Base-by-base conservation (phyloP, 2,113 vertebrate species). In the Hippocampus comes region DNA sequence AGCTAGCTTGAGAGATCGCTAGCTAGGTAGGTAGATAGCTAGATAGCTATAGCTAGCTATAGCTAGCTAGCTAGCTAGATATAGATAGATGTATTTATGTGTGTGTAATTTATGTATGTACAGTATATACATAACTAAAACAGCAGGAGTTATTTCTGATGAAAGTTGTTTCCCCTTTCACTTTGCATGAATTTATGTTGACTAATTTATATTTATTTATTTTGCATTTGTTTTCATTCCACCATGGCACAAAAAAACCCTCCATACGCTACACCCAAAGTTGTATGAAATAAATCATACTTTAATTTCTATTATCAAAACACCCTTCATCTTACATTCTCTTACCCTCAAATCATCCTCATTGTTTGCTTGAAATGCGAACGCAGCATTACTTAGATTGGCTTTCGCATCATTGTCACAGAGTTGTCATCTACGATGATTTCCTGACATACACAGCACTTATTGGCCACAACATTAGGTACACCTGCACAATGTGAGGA, bases 271-370 rank as follows among this genome's bases (percentile, higher is more conserved):
- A 23, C 38, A 51, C 48, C 61, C 42, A 63, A 43, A 42, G 56
- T 21, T 14, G 7, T 20, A 65, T 59, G 21, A 74, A 76, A 65
- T 9, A 15, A 27, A 64, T n/a, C 11, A 17, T 11, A 38, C 23
- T 61, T 34, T 9, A 63, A 21, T 41, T 11, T 12, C 15, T 9
- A 25, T 46, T 4, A 27, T 8, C 64, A 21, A 82, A 82, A 79
- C 30, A 41, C 66, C 42, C 57, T 73, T 61, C 55, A 43, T 56
- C 63, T 72, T 9, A 67, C 59, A 72, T 70, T 82, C 42, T 81
- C 41, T 48, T 14, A 65, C 38, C 60, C 63, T 38, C 72, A 9
- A 15, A 68, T 46, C 48, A 65, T 42, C 49, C 63, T 67, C 42
- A 30, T 65, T 63, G 46, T n/a, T 67, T 66, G 38, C 63, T 75